These are phyloP conservation scores for Oncorhynchus keta DNA, from an alignment of 2,113 vertebrate genomes.

Conservation along the genomic window DNA sequence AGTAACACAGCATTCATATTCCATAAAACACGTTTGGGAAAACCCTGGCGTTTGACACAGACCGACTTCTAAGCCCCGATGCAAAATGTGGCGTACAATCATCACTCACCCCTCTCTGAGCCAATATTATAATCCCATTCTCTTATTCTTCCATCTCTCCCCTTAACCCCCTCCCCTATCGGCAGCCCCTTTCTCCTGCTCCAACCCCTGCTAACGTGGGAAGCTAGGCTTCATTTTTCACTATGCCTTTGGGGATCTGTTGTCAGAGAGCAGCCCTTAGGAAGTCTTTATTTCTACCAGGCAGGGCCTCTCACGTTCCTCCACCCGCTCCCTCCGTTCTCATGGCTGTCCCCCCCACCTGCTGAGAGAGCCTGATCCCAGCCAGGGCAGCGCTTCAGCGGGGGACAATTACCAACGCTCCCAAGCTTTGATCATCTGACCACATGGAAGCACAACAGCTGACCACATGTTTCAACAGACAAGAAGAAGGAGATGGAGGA, in stretches of 20 bases:
- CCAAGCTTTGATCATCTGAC: slow-evolving; percentile 99
- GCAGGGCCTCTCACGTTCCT: slow-evolving; percentile 96
- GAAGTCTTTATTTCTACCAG: slow-evolving; percentile 99
- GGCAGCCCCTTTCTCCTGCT: too few species aligned
- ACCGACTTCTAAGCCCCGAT: slow-evolving; percentile 46
- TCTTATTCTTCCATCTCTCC: slow-evolving; percentile 71
- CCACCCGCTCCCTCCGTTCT: slow-evolving; percentile 94
- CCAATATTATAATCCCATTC: slow-evolving; percentile 79
- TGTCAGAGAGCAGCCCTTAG: slow-evolving; percentile 97
- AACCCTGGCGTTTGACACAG: slow-evolving; percentile 51
- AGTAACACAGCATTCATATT: slow-evolving; percentile 62
- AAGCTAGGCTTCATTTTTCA: slow-evolving; percentile 89
- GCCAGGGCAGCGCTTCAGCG: slow-evolving; percentile 94
- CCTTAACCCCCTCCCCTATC: slow-evolving; percentile 50
- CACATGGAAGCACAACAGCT: slow-evolving; percentile 98
- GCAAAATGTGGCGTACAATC: slow-evolving; percentile 65
- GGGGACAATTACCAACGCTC: slow-evolving; percentile 98
- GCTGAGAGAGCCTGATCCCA: slow-evolving; percentile 98
- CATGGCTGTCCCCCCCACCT: slow-evolving; percentile 95
- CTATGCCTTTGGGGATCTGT: slow-evolving; percentile 84
- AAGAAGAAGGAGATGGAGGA: slow-evolving; percentile 58
- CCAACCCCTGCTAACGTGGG: slow-evolving; percentile 68
- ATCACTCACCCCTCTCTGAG: slow-evolving; percentile 43
- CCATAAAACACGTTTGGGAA: slow-evolving; percentile 55
- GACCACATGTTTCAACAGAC: slow-evolving; percentile 92